phyloP scores from a whole-genome alignment of 2,888 invertebrate species.

The Abrostola triplasia region DNA sequence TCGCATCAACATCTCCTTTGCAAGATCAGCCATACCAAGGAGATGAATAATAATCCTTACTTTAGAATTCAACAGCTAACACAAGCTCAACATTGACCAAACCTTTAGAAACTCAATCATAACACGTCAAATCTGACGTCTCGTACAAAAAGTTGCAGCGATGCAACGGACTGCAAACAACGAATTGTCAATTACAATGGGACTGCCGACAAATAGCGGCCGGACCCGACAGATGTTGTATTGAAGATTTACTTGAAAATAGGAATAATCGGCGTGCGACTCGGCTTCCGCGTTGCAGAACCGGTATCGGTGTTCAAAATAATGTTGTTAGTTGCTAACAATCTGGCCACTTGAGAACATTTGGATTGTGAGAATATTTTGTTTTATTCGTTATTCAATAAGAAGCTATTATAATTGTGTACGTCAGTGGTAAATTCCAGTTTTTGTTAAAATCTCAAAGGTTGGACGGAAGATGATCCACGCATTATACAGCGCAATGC shows the following conservation, averaged over 20 bases:
- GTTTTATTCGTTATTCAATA: slow-evolving; percentile 3
- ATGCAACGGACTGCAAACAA: slow-evolving; percentile 59
- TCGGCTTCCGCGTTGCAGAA: slow-evolving; percentile 78
- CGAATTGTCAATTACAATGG: slow-evolving; percentile 58
- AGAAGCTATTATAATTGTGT: slow-evolving; percentile 27
- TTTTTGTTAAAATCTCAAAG: background rate
- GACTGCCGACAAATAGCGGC: slow-evolving; percentile 58
- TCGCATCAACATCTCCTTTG: background rate
- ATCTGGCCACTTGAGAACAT: slow-evolving; percentile 50
- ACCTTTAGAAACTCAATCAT: slow-evolving; percentile 45
- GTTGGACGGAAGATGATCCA: background rate
- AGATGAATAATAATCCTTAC: slow-evolving; percentile 20
- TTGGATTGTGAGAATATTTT: slow-evolving; percentile 46
- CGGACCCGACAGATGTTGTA: slow-evolving; percentile 72
- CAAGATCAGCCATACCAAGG: background rate
- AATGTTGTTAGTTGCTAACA: slow-evolving; percentile 38
- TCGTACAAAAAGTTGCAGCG: slow-evolving; percentile 60
- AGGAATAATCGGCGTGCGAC: slow-evolving; percentile 76
- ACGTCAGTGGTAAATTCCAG: background rate
- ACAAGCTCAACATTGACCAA: slow-evolving; percentile 25
- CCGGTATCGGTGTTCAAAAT: slow-evolving; percentile 68
- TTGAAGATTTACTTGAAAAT: slow-evolving; percentile 71
- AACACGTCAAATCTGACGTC: slow-evolving; percentile 54
- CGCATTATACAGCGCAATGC: background rate
- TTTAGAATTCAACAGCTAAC: slow-evolving; percentile 12